These are phyloP conservation scores for Ciconia maguari DNA, from an alignment of 2,113 vertebrate genomes.

Conservation along the genomic window DNA sequence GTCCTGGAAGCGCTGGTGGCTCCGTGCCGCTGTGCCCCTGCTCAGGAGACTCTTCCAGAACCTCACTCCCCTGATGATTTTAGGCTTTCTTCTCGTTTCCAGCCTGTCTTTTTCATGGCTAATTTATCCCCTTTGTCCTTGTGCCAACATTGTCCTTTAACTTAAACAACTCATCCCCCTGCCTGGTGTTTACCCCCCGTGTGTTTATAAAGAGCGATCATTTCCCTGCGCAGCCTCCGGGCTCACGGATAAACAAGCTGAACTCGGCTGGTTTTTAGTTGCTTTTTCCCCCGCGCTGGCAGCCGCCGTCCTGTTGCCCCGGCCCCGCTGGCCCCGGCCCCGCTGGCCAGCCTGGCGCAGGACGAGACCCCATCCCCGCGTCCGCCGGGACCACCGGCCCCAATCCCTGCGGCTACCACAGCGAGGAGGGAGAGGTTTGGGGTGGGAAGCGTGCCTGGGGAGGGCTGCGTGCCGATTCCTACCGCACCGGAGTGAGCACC, in stretches of 20 bases:
- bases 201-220: not conserved
- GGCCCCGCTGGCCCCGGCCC: not conserved
- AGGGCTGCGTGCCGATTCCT: rapidly evolving
- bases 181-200: not conserved
- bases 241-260: not conserved
- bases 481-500: not conserved
- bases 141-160: not conserved
- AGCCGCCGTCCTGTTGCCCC: not conserved
- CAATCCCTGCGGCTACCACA: not conserved
- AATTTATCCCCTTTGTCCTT: not conserved
- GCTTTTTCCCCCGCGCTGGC: not conserved
- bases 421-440: not conserved
- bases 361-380: not conserved
- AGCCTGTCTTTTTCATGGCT: not conserved
- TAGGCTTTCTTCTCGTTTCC: not conserved
- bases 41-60: not conserved
- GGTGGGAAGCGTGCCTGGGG: rapidly evolving
- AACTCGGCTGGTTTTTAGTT: not conserved
- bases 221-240: not conserved
- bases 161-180: not conserved
- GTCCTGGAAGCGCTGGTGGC: not conserved
- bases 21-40: not conserved
- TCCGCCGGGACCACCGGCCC: not conserved
- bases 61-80: not conserved
- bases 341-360: not conserved